These are phyloP conservation scores for Labia minor DNA, from an alignment of 2,888 invertebrate species.

Conservation along the genomic window DNA sequence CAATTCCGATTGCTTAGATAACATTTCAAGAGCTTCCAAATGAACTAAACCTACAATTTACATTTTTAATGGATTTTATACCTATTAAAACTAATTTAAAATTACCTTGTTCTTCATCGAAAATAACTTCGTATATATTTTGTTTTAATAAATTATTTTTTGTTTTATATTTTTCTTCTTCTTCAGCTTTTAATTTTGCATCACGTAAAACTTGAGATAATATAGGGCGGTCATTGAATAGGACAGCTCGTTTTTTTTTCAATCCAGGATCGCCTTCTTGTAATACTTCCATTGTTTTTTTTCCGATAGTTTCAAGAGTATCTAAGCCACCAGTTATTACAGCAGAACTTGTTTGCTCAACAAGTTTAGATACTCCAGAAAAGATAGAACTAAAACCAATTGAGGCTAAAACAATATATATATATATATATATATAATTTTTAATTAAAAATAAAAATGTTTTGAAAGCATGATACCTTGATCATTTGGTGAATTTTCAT, in stretches of 20 bases:
- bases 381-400: slow-evolving; percentile 53
- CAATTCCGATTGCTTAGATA: slow-evolving; percentile 68
- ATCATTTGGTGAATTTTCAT: too few species aligned
- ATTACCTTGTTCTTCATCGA: slow-evolving; percentile 75
- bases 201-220: slow-evolving; percentile 57
- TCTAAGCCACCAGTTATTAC: slow-evolving; percentile 72
- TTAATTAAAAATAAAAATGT: too few species aligned
- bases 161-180: slow-evolving; percentile 43
- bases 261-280: slow-evolving; percentile 87
- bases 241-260: slow-evolving; percentile 57
- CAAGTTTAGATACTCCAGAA: slow-evolving; percentile 55
- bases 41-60: slow-evolving; percentile 56
- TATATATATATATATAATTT: too few species aligned
- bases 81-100: slow-evolving; percentile 2
- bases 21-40: slow-evolving; percentile 81
- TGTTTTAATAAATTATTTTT: slow-evolving; percentile 38
- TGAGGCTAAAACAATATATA: too few species aligned
- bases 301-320: slow-evolving; percentile 84
- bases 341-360: slow-evolving; percentile 58
- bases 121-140: slow-evolving; percentile 62
- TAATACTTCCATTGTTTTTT: slow-evolving; percentile 86
- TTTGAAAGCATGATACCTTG: too few species aligned
- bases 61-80: neutral
- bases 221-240: slow-evolving; percentile 51
- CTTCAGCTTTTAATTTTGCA: slow-evolving; percentile 58